Base-by-base conservation (phyloP, 37 sponge, comb jelly and placozoan species). In the Crambe crambe region DNA sequence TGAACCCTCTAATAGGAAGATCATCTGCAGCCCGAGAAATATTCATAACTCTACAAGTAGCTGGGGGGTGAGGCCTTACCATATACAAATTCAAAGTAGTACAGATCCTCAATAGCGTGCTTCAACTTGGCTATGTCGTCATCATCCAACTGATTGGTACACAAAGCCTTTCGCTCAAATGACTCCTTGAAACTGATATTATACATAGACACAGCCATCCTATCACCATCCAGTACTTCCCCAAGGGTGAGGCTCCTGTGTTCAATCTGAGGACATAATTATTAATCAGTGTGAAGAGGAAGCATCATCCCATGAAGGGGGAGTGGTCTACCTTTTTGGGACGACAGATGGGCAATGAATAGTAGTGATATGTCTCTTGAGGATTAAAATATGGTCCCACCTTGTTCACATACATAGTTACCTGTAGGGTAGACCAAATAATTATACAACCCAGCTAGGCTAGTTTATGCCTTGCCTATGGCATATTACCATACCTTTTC, bases 361-460 rank as follows among this genome's bases (percentile, higher is more conserved):
- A 96, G 61, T 96, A 96, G 38, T 95, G 93, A 36, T 96, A 96
- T 18, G 97, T 96, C 70, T 96, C 97, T 30, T 96, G 97, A 27
- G 97, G 97, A 69, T 96, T 96, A 80, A 82, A 96, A 69, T 96
- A 96, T 0, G 97, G 97, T 0, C 97, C 97, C 1, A 96, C 97
- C 58, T 96, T 96, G 79, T 96, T 96, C 74, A 96, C 97, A 81
- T 70, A 96, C 23, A 96, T n/a, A 0, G 56, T 37, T 3, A 96
- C 70, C 95, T 93, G 59, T 1, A 40, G 17, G 43, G 30, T 20
- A 70, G 39, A 67, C 42, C 15, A 42, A 1, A 70, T 17, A 35
- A 4, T 15, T 15, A 35, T 2, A 20, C 17, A 70, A 6, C 22
- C 71, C 29, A 1, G 3, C n/a, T 17, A 65, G 34, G 31, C 35